phyloP scores from a whole-genome alignment of 2,797 vertebrate species.

The Tympanoctomys barrerae region DNA sequence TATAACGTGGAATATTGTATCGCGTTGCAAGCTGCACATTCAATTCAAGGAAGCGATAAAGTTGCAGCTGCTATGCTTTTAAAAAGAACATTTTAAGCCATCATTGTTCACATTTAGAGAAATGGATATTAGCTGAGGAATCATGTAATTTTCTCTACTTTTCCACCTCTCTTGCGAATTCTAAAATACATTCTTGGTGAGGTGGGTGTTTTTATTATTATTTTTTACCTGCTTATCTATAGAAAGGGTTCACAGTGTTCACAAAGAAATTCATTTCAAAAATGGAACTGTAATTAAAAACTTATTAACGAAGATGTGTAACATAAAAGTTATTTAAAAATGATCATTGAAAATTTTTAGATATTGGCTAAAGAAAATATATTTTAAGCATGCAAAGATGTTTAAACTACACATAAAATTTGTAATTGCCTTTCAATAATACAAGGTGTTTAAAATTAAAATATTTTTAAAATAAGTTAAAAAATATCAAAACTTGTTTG shows the following conservation, averaged over 20 bases:
- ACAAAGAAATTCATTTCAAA: background rate
- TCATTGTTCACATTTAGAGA: constrained; percentile 58
- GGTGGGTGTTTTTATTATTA: background rate
- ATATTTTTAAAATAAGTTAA: background rate
- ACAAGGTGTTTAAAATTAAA: background rate
- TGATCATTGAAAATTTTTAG: background rate
- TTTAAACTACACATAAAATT: background rate
- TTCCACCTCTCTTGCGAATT: constrained; percentile 43
- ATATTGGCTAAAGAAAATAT: background rate
- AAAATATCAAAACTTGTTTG: background rate
- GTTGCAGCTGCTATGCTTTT: constrained; percentile 56
- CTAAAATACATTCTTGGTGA: background rate
- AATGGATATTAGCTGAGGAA: constrained; percentile 59
- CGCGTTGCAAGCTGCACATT: constrained; percentile 25
- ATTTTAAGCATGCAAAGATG: background rate
- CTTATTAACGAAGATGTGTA: background rate
- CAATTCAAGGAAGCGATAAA: constrained; percentile 49
- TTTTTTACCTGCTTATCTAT: background rate
- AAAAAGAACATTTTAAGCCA: constrained; percentile 36
- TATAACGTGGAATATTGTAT: constrained; percentile 37
- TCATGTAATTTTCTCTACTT: constrained; percentile 47
- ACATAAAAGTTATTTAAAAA: background rate
- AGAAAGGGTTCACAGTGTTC: background rate
- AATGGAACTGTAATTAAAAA: background rate
- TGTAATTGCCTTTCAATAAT: background rate